A percentile compares a stretch with the other conserved stretches of the same genome.
Conservation (phyloP, 2,888 invertebrate species). For the Galeopsomyia nigrocyanea region DNA sequence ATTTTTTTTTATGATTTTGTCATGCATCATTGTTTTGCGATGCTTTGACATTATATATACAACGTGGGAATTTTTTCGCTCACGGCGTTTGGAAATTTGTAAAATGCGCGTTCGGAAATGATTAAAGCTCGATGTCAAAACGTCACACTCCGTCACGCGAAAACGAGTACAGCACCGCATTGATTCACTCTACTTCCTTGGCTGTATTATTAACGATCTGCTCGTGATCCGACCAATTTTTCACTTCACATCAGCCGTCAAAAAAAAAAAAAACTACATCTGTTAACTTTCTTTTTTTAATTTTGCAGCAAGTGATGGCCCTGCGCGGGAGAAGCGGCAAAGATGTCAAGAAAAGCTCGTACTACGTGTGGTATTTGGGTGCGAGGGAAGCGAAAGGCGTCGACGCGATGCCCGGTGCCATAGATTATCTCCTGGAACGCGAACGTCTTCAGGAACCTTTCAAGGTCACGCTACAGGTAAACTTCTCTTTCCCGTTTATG, state of each 20-base stretch:
- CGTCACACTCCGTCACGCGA: not conserved
- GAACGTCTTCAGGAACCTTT: conserved; percentile 89
- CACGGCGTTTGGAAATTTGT: no score
- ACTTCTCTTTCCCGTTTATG: conserved; percentile 50
- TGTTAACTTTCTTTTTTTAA: conserved; percentile 17
- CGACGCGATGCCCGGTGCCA: conserved; percentile 87
- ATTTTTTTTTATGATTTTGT: no score
- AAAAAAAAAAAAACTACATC: conserved; percentile 1
- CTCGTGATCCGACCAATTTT: no score
- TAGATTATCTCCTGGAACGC: conserved; percentile 86
- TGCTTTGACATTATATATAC: no score
- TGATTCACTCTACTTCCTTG: no score
- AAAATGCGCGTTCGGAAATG: not conserved
- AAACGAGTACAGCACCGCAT: not conserved
- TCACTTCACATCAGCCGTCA: no score
- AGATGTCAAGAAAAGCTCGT: conserved; percentile 91
- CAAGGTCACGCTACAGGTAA: conserved; percentile 88
- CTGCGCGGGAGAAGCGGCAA: conserved; percentile 79
- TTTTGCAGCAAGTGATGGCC: conserved; percentile 75
- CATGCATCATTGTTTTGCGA: no score
- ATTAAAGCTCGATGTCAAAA: not conserved
- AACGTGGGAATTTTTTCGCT: no score
- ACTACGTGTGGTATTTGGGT: conserved; percentile 95
- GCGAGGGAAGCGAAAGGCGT: conserved; percentile 95
- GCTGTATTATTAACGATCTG: not conserved